Base-by-base conservation (phyloP, 2,113 vertebrate species). In the Sturnira hondurensis region DNA sequence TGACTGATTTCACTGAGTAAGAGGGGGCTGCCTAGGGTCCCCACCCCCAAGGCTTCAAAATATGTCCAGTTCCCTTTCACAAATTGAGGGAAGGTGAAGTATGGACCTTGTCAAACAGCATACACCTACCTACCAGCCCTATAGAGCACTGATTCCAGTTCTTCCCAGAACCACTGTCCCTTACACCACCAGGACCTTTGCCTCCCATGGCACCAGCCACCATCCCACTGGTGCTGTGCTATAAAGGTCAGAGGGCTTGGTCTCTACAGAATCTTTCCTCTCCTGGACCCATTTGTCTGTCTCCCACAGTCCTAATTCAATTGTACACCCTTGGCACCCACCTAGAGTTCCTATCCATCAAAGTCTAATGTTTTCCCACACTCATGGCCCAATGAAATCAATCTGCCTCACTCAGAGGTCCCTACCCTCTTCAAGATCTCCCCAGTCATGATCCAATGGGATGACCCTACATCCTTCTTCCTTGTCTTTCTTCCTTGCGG, bases 21-120 rank as follows among this genome's bases (percentile, higher is more conserved):
- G 71, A 87, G 63, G 58, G 28, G 36, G 7, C 31, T 94, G 24
- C 47, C 74, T 56, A 43, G 82, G 56, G 17, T 93, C 65, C 70
- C 36, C 17, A 86, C 14, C 63, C 4, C 1, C 68, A 94, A 80
- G 15, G 9, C 74, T 95, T 82, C 22, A 83, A 95, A 96, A 80
- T 52, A 96, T 81, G n/a, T 45, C n/a, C 82, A 89, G 41, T 43
- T 2, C 45, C 13, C 36, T 83, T 81, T 95, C 70, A 90, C 91
- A 43, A 95, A 96, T 87, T 33, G 85, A 81, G 61, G 47, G 54
- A 86, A 82, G 89, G 26, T 82, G 41, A 91, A 92, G 20, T 63
- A 63, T n/a, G 16, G 58, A 58, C n/a, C 33, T 90, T 88, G 74
- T 58, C 78, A 91, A 91, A 93, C 15, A 81, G 58, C 61, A 58